Conservation (phyloP, 2,888 invertebrate genomes). For the Loripinus fragilis region DNA sequence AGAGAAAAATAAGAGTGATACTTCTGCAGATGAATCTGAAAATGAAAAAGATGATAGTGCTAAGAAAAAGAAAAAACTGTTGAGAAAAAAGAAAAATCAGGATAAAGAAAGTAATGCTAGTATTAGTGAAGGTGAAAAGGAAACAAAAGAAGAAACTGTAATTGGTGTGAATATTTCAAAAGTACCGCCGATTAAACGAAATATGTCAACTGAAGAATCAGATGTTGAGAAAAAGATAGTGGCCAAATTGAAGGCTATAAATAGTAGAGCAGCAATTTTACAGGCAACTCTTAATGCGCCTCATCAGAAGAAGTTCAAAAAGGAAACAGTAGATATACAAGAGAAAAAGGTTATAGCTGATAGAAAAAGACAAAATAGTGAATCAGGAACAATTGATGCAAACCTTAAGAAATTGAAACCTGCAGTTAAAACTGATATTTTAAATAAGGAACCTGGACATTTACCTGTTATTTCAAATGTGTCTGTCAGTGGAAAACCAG, state of each 20-base stretch:
- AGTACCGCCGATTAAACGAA: conserved; percentile 16
- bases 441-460: background rate
- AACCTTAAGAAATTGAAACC: conserved; percentile 22
- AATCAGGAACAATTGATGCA: conserved; percentile 58
- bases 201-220: conserved; percentile 42
- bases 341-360: conserved; percentile 55
- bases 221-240: conserved; percentile 56
- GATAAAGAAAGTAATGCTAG: conserved; percentile 41
- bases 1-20: conserved; percentile 50
- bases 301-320: conserved; percentile 51
- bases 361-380: conserved; percentile 72
- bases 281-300: conserved; percentile 28
- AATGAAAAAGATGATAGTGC: conserved; percentile 47
- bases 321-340: conserved; percentile 48
- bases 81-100: conserved; percentile 46
- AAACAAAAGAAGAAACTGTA: conserved; percentile 39
- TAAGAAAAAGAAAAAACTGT: conserved; percentile 44
- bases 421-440: background rate
- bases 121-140: conserved; percentile 46
- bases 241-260: conserved; percentile 52
- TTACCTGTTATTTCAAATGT: background rate
- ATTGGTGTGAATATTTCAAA: conserved; percentile 31
- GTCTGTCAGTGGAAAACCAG: conserved; percentile 21
- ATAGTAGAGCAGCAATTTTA: conserved; percentile 39
- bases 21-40: conserved; percentile 56